Conservation (phyloP, 2,797 vertebrate genomes). For the Ctenochaetus hawaiiensis region DNA sequence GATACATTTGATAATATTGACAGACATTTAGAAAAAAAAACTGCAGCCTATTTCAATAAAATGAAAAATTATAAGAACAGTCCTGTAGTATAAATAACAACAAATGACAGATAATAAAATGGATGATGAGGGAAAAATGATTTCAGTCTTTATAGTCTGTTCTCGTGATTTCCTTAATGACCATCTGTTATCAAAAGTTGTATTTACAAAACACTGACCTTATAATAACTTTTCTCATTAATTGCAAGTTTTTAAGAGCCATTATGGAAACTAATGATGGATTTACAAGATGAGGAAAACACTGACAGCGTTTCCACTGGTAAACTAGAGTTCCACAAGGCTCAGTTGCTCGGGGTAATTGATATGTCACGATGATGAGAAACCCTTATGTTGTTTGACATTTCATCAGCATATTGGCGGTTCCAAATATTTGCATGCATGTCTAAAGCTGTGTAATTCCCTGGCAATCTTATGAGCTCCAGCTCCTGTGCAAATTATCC, state of each 20-base stretch:
- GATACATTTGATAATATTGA: too few species aligned
- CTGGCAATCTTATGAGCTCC: conserved; percentile 57
- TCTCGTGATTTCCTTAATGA: conserved; percentile 17
- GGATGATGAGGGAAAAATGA: conserved; percentile 29
- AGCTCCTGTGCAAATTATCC: conserved; percentile 61
- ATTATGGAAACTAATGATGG: conserved; percentile 52
- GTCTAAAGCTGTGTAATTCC: conserved; percentile 67
- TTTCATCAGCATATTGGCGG: conserved; percentile 77
- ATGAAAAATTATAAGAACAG: background rate
- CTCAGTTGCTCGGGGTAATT: conserved; percentile 64
- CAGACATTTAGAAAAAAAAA: too few species aligned
- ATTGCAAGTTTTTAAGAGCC: conserved; percentile 26
- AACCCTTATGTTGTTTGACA: conserved; percentile 71
- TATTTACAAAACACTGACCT: conserved; percentile 33
- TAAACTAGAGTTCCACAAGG: conserved; percentile 55
- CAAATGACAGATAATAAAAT: conserved; percentile 42
- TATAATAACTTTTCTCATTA: conserved; percentile 18
- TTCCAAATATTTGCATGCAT: conserved; percentile 66
- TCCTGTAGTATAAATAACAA: conserved; percentile 20
- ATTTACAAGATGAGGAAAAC: conserved; percentile 51
- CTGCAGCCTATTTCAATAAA: too few species aligned
- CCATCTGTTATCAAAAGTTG: conserved; percentile 22
- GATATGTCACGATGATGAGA: conserved; percentile 75
- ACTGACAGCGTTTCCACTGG: conserved; percentile 56
- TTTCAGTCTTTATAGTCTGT: conserved; percentile 6